phyloP scores from a whole-genome alignment of 2,888 invertebrate species.

The Lepidonotus clava region DNA sequence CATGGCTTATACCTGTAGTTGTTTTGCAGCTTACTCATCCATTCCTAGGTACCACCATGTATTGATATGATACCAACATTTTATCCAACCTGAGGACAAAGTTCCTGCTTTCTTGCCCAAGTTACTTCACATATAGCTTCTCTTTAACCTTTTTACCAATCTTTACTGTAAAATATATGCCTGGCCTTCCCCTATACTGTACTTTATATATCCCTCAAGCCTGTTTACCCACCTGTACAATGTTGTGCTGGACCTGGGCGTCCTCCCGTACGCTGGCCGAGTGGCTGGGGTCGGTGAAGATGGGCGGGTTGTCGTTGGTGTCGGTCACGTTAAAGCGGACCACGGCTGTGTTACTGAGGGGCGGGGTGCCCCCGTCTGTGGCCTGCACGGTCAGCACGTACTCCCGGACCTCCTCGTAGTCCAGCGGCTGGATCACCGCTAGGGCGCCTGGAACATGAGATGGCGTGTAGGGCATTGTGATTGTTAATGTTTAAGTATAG shows the following conservation, averaged over 20 bases:
- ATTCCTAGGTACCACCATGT: no score
- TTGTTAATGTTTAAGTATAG: no score
- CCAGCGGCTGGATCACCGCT: slow-evolving; percentile 88
- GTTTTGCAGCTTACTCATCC: no score
- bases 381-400: slow-evolving; percentile 91
- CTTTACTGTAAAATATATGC: no score
- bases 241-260: slow-evolving; percentile 85
- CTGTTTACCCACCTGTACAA: slow-evolving; percentile 84
- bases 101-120: no score
- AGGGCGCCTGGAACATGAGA: slow-evolving; percentile 86
- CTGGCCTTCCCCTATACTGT: no score
- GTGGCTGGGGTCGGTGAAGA: slow-evolving; percentile 73
- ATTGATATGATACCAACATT: no score
- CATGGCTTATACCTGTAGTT: no score
- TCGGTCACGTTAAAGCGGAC: slow-evolving; percentile 87
- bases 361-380: slow-evolving; percentile 89
- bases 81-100: no score
- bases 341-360: slow-evolving; percentile 92
- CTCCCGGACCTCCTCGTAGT: slow-evolving; percentile 92
- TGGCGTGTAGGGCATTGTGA: neutral
- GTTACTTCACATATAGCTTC: no score
- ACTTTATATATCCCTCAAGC: no score
- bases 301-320: slow-evolving; percentile 77
- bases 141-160: no score
- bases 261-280: slow-evolving; percentile 85